These are phyloP conservation scores for Vireo griseus DNA, from an alignment of 2,797 vertebrate species.

Conservation along the genomic window DNA sequence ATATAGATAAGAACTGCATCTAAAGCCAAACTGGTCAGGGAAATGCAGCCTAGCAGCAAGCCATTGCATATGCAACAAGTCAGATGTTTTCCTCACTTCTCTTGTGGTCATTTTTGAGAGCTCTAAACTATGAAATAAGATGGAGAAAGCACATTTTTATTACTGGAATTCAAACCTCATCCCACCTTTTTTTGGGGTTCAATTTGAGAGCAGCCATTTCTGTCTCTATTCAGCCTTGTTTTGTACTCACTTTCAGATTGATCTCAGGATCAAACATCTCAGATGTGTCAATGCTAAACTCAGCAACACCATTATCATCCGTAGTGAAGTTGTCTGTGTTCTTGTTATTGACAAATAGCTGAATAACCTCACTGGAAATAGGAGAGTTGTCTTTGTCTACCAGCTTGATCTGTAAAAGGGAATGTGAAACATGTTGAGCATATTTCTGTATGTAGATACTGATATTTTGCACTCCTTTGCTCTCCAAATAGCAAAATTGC, in stretches of 20 bases:
- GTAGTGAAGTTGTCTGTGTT: constrained; percentile 71
- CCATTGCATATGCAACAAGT: background rate
- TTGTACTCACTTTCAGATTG: constrained; percentile 71
- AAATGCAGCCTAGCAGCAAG: background rate
- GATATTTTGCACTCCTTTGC: background rate
- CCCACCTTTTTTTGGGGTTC: background rate
- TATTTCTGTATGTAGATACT: background rate
- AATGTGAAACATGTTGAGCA: rapidly evolving
- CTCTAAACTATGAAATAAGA: background rate
- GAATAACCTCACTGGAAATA: constrained; percentile 59
- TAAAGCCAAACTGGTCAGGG: background rate
- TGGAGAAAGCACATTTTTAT: background rate
- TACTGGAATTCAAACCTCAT: background rate
- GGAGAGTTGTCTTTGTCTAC: constrained; percentile 64
- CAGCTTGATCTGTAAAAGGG: constrained; percentile 76
- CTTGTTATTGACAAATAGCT: constrained; percentile 64
- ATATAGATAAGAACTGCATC: background rate
- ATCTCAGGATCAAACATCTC: constrained; percentile 62
- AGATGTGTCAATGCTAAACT: constrained; percentile 78
- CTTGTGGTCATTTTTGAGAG: background rate
- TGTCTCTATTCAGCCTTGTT: background rate
- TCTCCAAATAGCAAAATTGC: background rate
- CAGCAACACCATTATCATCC: constrained; percentile 69
- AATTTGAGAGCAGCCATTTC: background rate
- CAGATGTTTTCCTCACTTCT: background rate